Conservation (phyloP, 1,140 invertebrate species). For the Aphaenogaster rudis region DNA sequence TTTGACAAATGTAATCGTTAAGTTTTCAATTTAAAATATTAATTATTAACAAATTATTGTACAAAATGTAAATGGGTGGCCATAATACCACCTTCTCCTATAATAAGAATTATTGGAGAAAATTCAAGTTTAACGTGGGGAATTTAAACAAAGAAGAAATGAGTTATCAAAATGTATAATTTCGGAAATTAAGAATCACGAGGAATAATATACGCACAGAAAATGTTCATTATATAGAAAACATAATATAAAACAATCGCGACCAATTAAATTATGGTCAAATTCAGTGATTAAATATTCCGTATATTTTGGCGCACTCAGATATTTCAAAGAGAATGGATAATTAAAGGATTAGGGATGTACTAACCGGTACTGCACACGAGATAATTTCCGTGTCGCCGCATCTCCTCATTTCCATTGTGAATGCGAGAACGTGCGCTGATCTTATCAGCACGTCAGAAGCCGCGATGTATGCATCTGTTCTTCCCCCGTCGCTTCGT, state of each 20-base stretch:
- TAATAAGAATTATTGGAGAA: too few relatives aligned
- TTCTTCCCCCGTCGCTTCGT: background rate
- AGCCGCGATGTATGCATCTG: constrained; percentile 8
- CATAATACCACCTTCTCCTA: too few relatives aligned
- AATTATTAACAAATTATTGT: too few relatives aligned
- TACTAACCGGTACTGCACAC: background rate
- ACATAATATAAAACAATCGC: background rate
- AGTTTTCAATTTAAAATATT: too few relatives aligned
- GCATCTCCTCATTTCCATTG: background rate
- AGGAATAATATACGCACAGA: background rate
- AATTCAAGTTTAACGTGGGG: too few relatives aligned
- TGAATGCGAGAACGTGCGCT: constrained; percentile 23
- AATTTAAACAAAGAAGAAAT: too few relatives aligned
- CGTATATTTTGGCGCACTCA: background rate
- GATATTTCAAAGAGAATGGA: constrained; percentile 2
- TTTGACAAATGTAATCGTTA: too few relatives aligned
- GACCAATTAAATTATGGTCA: background rate
- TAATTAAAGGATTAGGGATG: background rate
- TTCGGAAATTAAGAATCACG: background rate
- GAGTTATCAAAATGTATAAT: too few relatives aligned
- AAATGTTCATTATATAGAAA: background rate
- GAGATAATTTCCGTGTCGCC: constrained; percentile 9
- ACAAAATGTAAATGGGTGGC: too few relatives aligned
- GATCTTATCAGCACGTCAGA: constrained; percentile 53
- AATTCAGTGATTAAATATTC: background rate